Evolutionary conservation across 2,113 vertebrate genomes (phyloP), one percentile per base, ranked within the genome.

Genomic region (Morone chrysops): DNA sequence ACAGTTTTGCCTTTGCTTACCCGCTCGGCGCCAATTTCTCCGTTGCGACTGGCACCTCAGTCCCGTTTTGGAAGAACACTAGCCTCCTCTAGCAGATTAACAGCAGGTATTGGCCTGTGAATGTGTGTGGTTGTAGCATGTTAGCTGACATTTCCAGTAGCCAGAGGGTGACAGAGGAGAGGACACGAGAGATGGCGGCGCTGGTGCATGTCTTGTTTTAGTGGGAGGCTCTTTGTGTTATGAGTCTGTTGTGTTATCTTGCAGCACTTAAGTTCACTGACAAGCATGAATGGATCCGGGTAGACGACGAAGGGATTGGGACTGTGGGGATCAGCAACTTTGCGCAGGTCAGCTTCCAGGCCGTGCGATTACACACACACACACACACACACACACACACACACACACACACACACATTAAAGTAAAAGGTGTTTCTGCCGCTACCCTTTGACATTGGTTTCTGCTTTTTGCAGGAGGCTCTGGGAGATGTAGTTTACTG

Each of bases 401-500:
- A 2, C 16, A 41, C 2, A 13, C n/a, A 48, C 13, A 22, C 6
- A 12, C 38, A 47, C 41, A 59, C 40, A 4, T 0, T 10, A 4
- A 6, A 25, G 5, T 51, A 7, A n/a, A 31, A 31, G 31, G 16
- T 36, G 2, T 47, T 31, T 20, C 8, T 0, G 3, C 11, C 25
- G 0, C 25, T 0, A n/a, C 20, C 31, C 5, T 62, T 73, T 87
- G 57, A 83, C 66, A 38, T 75, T 72, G 31, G 12, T 63, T 67
- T 70, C 12, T 65, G 10, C 1, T 2, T 0, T 53, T 65, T 75
- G 56, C 90, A 99, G 98, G 97, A 98, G 91, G 96, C 97, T 61
- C 91, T 99, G 92, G 98, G 98, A 81, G 98, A 99, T 8, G 97
- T 99, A 80, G 98, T 99, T 90, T 99, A 99, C 89, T 99, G 98